Percentiles rank a stretch among this genome's conserved stretches.
Conservation (phyloP, 2,797 vertebrate genomes). For the Pantherophis alleghaniensis region DNA sequence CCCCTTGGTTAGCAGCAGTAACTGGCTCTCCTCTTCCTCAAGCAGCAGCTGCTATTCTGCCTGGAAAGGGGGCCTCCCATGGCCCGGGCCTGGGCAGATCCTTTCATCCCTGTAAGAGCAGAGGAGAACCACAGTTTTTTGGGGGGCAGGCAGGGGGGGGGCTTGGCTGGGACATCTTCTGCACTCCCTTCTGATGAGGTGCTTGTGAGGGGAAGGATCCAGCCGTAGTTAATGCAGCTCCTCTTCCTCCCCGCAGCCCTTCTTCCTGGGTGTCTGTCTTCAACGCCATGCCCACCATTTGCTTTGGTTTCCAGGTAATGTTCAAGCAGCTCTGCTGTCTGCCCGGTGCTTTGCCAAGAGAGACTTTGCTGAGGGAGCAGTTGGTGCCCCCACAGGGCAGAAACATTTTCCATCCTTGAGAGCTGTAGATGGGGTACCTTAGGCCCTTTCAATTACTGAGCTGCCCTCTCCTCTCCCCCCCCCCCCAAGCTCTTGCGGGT, state of each 20-base stretch:
- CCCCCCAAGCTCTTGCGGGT: not conserved
- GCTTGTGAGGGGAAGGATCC: not conserved
- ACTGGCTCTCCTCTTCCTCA: not conserved
- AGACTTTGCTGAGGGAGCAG: not conserved
- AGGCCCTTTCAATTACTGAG: not conserved
- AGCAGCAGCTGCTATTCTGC: not conserved
- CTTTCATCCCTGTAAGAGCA: not conserved
- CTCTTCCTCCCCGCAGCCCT: conserved; percentile 73
- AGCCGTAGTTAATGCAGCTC: not conserved
- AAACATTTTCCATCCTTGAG: not conserved
- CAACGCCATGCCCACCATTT: conserved; percentile 97
- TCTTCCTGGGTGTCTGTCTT: conserved; percentile 91
- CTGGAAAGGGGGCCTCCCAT: not conserved
- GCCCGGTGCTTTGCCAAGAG: not conserved
- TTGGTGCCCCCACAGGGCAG: not conserved
- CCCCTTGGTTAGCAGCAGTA: not conserved
- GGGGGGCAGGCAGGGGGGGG: fast-evolving
- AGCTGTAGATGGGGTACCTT: not conserved
- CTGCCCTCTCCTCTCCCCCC: not conserved
- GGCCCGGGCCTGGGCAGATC: not conserved
- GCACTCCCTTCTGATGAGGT: not conserved
- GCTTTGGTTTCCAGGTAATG: conserved; percentile 96
- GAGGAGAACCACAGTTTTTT: not conserved
- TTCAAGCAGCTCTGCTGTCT: not conserved
- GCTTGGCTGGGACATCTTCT: not conserved